Base-by-base conservation (phyloP, 2,797 vertebrate genomes). In the Xiphorhynchus erythropygius region DNA sequence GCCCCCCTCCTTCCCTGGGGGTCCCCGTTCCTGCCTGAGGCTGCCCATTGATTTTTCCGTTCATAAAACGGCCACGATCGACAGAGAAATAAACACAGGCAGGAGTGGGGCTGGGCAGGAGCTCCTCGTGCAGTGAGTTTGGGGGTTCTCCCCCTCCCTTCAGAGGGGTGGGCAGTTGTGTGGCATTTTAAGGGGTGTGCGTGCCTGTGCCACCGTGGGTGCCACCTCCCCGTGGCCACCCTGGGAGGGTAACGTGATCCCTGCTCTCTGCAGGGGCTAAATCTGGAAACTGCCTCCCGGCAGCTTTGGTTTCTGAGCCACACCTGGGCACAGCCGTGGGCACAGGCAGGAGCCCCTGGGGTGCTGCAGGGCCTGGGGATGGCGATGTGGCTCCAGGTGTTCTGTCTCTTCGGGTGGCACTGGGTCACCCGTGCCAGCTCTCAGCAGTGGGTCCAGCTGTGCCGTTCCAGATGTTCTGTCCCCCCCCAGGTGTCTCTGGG, bases 231-330 rank as follows among this genome's bases (percentile, higher is more conserved):
- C 6, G 1, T 3, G 70, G 70, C 32, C 9, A 9, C 65, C 76
- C 42, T 0, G 39, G 42, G 18, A n/a, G 64, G 76, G 96, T 74
- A 93, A 93, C 8, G 60, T 47, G 78, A 95, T 90, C 92, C 67
- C 55, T 3, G 64, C 60, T 63, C 90, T 95, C 73, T 44, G 37
- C 94, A 79, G 13, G 9, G 16, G 93, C 93, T 98, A 97, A 97
- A 97, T 97, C 90, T 97, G 97, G 97, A 47, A 75, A 22, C 63
- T 35, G 86, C 95, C 81, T 94, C 49, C 22, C 18, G 35, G 84
- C 30, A 28, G 81, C 68, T 78, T 91, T 96, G 96, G 63, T 98
- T 97, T 97, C 89, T 76, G 83, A 78, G 39, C 57, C 91, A 11
- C 83, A 71, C 71, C 80, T 91, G 93, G 62, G 64, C 15, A 16